phyloP scores from a whole-genome alignment of 2,113 vertebrate species.

The Trachemys scripta region DNA sequence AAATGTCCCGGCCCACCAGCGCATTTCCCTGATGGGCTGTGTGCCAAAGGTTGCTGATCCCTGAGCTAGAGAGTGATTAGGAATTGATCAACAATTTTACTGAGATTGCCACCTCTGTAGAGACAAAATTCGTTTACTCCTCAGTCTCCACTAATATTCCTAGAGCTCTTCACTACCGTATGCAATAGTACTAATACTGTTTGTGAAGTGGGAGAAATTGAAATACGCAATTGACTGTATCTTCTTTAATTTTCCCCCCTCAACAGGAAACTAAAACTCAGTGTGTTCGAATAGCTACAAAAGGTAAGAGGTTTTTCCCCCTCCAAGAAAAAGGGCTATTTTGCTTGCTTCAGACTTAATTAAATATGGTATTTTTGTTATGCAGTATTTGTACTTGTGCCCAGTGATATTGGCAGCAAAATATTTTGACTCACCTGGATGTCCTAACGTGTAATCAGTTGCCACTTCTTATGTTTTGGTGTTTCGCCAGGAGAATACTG shows the following conservation, averaged over 20 bases:
- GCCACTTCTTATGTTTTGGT: conserved; percentile 40
- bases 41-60: too few species aligned
- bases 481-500: conserved; percentile 9
- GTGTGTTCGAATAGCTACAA: conserved; percentile 96
- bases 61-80: not conserved
- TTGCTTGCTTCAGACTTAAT: conserved; percentile 41
- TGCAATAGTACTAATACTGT: not conserved
- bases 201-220: not conserved
- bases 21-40: too few species aligned
- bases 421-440: conserved; percentile 23
- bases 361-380: conserved; percentile 53
- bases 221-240: conserved; percentile 29
- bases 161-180: not conserved
- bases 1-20: too few species aligned
- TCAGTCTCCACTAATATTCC: not conserved
- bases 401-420: not conserved
- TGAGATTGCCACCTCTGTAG: not conserved
- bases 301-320: conserved; percentile 87
- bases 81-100: not conserved
- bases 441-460: conserved; percentile 57
- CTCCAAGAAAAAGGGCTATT: conserved; percentile 28
- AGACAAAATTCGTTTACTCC: not conserved
- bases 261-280: conserved; percentile 97
- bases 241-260: conserved; percentile 64
- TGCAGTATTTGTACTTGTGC: conserved; percentile 25